phyloP scores from a whole-genome alignment of 2,888 invertebrate species.

The Drosophila formosana region DNA sequence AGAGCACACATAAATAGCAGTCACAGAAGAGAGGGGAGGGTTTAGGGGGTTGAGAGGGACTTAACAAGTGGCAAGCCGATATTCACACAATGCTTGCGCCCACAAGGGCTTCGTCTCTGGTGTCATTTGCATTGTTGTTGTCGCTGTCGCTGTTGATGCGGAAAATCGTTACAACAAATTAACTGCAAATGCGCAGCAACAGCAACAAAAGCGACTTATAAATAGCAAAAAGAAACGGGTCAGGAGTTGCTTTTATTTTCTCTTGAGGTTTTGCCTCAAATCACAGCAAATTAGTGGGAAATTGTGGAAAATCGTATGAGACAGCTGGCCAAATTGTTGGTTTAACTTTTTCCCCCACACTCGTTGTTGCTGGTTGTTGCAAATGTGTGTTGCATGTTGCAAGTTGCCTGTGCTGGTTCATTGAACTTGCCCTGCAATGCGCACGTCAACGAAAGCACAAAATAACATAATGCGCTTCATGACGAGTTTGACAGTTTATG shows the following conservation, averaged over 20 bases:
- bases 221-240: slow-evolving; percentile 66
- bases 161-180: slow-evolving; percentile 80
- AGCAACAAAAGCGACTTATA: slow-evolving; percentile 59
- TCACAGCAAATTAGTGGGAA: slow-evolving; percentile 66
- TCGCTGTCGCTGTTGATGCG: slow-evolving; percentile 55
- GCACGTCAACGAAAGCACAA: slow-evolving; percentile 3
- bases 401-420: slow-evolving; percentile 21
- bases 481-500: slow-evolving; percentile 69
- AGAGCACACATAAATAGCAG: slow-evolving; percentile 51
- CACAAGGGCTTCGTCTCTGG: slow-evolving; percentile 53
- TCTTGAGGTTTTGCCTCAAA: slow-evolving; percentile 57
- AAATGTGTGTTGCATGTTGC: slow-evolving; percentile 12
- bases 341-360: slow-evolving; percentile 2
- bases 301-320: slow-evolving; percentile 53
- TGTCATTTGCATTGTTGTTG: slow-evolving; percentile 15
- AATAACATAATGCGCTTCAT: slow-evolving; percentile 61
- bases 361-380: slow-evolving; percentile 14
- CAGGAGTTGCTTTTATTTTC: slow-evolving; percentile 58
- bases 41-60: background rate
- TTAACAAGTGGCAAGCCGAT: slow-evolving; percentile 59
- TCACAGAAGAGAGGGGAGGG: background rate
- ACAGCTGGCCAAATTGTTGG: slow-evolving; percentile 56
- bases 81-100: slow-evolving; percentile 51
- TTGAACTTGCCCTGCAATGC: slow-evolving; percentile 41
- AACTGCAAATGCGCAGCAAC: slow-evolving; percentile 66